A percentile compares a stretch with the other conserved stretches of the same genome.
Evolutionary conservation across 2,113 vertebrate species (phyloP).

Genomic region (Cyanoramphus novaezelandiae): DNA sequence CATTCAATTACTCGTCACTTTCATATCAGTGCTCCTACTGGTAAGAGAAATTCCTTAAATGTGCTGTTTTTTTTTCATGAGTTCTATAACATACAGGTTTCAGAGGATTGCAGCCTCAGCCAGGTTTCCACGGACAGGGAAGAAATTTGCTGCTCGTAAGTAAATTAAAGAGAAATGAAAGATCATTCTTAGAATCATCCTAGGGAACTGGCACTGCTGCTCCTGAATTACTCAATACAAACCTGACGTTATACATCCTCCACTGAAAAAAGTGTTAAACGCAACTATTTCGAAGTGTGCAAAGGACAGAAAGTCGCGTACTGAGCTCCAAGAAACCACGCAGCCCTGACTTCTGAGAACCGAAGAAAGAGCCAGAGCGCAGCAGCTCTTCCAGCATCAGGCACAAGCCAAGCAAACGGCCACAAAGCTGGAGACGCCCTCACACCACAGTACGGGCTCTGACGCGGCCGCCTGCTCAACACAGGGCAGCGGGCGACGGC

Average conservation of each 20-base stretch:
- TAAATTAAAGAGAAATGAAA: background rate
- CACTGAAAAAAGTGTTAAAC: background rate
- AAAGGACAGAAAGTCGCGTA: background rate
- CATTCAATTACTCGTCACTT: background rate
- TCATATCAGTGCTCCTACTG: background rate
- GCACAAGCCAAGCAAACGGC: rapidly evolving
- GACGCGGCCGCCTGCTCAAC: background rate
- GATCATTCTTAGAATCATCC: background rate
- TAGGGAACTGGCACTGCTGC: background rate
- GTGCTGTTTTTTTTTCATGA: background rate
- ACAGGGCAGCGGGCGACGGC: background rate
- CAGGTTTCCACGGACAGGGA: background rate
- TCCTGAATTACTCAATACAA: background rate
- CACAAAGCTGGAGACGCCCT: background rate
- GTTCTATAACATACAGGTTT: background rate
- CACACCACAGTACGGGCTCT: background rate
- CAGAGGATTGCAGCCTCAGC: background rate
- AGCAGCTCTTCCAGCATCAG: no score
- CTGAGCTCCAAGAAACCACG: background rate
- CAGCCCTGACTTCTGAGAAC: rapidly evolving
- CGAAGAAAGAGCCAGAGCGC: rapidly evolving
- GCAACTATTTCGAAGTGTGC: background rate
- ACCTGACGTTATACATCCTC: background rate
- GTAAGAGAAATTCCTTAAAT: background rate
- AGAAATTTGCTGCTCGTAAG: rapidly evolving